phyloP scores from a whole-genome alignment of 2,797 vertebrate genomes.

The Uromys caudimaculatus region DNA sequence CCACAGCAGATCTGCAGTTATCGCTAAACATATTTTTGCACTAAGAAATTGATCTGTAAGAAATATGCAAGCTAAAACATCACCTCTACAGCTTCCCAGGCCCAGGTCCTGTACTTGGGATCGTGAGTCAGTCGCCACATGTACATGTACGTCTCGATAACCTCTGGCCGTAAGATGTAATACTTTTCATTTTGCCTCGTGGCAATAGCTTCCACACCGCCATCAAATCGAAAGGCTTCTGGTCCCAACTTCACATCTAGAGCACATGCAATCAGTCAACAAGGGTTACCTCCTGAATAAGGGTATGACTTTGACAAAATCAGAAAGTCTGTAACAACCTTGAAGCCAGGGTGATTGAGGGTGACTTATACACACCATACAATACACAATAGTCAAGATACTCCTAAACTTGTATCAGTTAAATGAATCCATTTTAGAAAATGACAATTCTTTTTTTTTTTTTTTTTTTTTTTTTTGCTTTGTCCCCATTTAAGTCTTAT shows the following conservation, averaged over 20 bases:
- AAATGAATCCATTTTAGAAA: conserved; percentile 17
- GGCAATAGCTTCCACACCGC: conserved; percentile 98
- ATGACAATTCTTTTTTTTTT: not conserved
- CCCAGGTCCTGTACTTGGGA: conserved; percentile 98
- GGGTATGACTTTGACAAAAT: not conserved
- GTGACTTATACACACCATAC: not conserved
- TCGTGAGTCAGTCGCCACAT: conserved; percentile 99
- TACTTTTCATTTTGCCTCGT: conserved; percentile 99
- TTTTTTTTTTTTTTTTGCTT: not conserved
- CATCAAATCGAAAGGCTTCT: conserved; percentile 97
- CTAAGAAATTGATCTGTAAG: not conserved
- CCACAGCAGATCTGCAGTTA: not conserved
- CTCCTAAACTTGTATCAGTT: not conserved
- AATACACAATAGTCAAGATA: not conserved
- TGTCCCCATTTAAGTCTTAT: not conserved
- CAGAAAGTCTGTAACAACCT: not conserved
- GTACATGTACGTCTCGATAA: conserved; percentile 99
- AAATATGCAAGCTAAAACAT: not conserved
- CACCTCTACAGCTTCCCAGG: conserved; percentile 99
- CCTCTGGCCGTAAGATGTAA: conserved; percentile 97
- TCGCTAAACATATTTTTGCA: not conserved
- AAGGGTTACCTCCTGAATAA: not conserved
- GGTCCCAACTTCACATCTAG: conserved; percentile 96
- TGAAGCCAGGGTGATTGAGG: not conserved
- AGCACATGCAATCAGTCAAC: not conserved